Percentiles rank a stretch among this genome's conserved stretches.
These are phyloP conservation scores for Rostratula benghalensis DNA, from an alignment of 2,113 vertebrate genomes.

Conservation along the genomic window DNA sequence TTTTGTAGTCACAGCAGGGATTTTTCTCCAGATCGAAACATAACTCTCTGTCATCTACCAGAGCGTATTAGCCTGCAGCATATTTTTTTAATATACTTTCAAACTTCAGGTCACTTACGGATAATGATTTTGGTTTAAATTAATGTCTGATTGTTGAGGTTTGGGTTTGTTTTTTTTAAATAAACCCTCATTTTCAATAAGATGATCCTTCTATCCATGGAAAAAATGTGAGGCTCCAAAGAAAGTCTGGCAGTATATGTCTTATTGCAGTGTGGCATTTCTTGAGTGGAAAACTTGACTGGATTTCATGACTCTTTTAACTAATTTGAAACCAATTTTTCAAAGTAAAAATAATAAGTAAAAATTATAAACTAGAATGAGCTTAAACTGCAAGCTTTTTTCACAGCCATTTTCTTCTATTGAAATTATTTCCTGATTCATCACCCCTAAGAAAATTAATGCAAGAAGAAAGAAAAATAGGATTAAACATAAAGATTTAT, in stretches of 20 bases:
- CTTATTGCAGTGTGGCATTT: not conserved
- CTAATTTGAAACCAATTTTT: not conserved
- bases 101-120: not conserved
- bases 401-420: not conserved
- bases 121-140: not conserved
- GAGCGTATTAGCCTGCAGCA: not conserved
- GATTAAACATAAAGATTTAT: conserved; percentile 21
- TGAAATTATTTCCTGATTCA: not conserved
- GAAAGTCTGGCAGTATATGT: not conserved
- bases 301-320: conserved; percentile 3
- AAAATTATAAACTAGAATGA: not conserved
- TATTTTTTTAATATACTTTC: not conserved
- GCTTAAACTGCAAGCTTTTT: not conserved
- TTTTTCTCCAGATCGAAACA: not conserved
- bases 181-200: not conserved
- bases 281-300: not conserved
- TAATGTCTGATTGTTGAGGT: not conserved
- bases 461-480: not conserved
- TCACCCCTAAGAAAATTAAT: not conserved
- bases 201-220: not conserved
- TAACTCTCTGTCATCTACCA: not conserved
- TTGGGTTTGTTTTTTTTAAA: not conserved
- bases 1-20: not conserved
- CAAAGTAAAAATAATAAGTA: not conserved
- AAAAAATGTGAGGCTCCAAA: not conserved